phyloP scores from a whole-genome alignment of 2,888 invertebrate genomes.

The Stenichneumon culpator region DNA sequence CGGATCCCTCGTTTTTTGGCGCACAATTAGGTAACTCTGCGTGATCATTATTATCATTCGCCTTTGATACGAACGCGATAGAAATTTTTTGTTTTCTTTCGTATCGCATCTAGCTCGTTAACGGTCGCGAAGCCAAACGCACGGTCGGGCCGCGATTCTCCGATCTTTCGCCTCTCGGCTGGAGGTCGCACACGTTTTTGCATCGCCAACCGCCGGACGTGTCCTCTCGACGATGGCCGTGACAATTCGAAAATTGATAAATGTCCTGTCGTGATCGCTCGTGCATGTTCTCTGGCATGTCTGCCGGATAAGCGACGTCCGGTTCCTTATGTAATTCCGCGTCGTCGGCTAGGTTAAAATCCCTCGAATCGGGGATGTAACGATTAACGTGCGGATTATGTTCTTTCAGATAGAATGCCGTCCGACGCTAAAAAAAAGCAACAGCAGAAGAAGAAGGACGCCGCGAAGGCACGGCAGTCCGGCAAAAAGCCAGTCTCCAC shows the following conservation, averaged over 20 bases:
- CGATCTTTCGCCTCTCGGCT: slow-evolving; percentile 67
- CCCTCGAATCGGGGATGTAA: not conserved
- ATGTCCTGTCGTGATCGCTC: not conserved
- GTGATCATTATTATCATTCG: slow-evolving; percentile 31
- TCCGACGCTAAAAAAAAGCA: slow-evolving; percentile 99
- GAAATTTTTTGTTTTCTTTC: not conserved
- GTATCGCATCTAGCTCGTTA: not conserved
- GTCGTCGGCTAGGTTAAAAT: not conserved
- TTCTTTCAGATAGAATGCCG: slow-evolving; percentile 90
- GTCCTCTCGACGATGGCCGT: slow-evolving; percentile 37
- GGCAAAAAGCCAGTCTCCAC: slow-evolving; percentile 79
- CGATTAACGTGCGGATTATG: not conserved
- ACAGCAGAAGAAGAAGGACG: slow-evolving; percentile 98
- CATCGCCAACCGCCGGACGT: slow-evolving; percentile 27
- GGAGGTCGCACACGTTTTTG: slow-evolving; percentile 71
- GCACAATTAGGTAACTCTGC: slow-evolving; percentile 79
- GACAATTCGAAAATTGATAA: slow-evolving; percentile 40
- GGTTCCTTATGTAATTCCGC: slow-evolving; percentile 52
- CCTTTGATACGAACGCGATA: not conserved
- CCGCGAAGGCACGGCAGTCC: slow-evolving; percentile 91
- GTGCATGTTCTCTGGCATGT: not conserved
- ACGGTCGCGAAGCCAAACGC: not conserved
- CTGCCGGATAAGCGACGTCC: slow-evolving; percentile 10
- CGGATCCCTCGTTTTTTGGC: slow-evolving; percentile 77
- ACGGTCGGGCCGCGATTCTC: slow-evolving; percentile 26